Conservation (phyloP, 2,888 invertebrate species). For the Mimachlamys varia region DNA sequence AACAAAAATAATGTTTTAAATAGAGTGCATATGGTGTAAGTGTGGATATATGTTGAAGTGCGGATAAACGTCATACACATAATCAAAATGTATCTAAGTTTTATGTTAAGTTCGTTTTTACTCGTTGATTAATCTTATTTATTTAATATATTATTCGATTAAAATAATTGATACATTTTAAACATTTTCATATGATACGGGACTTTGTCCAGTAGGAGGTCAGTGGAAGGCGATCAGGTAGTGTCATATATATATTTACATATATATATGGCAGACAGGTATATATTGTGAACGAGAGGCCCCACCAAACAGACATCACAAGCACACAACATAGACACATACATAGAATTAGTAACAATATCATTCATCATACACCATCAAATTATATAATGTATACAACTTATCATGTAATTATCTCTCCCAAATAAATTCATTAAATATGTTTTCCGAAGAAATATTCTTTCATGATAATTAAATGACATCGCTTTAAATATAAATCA, state of each 20-base stretch:
- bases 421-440: neutral
- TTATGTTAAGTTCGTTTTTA: neutral
- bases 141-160: neutral
- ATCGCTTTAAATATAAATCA: neutral
- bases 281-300: slow-evolving; percentile 31
- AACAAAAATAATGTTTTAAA: neutral
- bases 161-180: neutral
- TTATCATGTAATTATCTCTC: neutral
- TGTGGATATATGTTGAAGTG: neutral
- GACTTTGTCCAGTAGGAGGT: slow-evolving; percentile 27
- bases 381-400: neutral
- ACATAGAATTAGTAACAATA: neutral
- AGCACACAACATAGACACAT: neutral
- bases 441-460: neutral
- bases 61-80: neutral
- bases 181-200: neutral
- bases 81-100: neutral
- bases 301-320: slow-evolving; percentile 17
- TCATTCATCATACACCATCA: neutral
- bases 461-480: neutral
- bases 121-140: neutral
- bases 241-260: slow-evolving; percentile 11
- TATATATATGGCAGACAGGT: neutral
- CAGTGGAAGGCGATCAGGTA: slow-evolving; percentile 31
- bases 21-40: neutral